Base-by-base conservation (phyloP, 2,113 vertebrate genomes). In the Xyrauchen texanus region DNA sequence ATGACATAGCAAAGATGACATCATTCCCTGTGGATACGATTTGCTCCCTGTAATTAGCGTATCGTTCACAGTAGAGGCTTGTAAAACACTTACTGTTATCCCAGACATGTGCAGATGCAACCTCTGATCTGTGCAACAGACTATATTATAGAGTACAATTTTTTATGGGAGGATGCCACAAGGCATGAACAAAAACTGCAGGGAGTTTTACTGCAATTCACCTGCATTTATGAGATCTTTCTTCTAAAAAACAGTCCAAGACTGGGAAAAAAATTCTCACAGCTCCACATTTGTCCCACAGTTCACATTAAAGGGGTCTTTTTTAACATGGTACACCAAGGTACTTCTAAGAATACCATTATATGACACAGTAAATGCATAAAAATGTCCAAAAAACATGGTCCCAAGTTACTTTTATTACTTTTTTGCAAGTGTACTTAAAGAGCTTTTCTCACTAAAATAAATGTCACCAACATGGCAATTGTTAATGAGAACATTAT, bases 1-100 rank as follows among this genome's bases (percentile, higher is more conserved):
- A 65, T 7, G 21, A 34, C 21, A 34, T 34, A 60, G 46, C 16
- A 55, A 77, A 63, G 21, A 78, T 84, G 79, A 81, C 49, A 70
- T 81, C 82, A 81, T 84, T 76, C 12, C 44, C 11, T 9, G 63
- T 53, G 62, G 72, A 80, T 70, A 64, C 45, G n/a, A 11, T 53
- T 63, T 47, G 10, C 55, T 57, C 78, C 64, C 74, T 81, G 82
- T 83, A 81, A 83, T 83, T 83, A 83, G 51, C n/a, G 42, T 58
- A 49, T 58, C 13, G n/a, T 49, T 64, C 68, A 42, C 42, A 34
- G 21, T 34, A 34, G 21, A 34, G 55, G 44, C 63, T 73, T 57
- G 65, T 81, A 83, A 83, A 81, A 79, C 63, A 77, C 57, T 73
- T 67, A 34, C 21, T 1, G 21, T 42, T 80, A 34, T 83, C 61